These are phyloP conservation scores for Bombus affinis DNA, from an alignment of 1,140 invertebrate genomes.

Conservation along the genomic window DNA sequence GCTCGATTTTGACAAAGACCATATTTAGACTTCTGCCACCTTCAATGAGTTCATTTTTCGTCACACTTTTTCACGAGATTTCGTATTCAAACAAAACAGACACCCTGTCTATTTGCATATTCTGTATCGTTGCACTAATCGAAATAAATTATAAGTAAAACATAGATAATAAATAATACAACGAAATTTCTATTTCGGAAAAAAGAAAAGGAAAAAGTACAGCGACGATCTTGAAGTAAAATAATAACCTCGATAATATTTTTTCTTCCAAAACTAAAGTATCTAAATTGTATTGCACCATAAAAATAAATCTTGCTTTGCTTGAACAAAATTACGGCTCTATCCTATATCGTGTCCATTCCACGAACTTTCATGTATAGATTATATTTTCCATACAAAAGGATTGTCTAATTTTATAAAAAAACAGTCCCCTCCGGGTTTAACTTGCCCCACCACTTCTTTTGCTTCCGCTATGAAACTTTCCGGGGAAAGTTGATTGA, in stretches of 20 bases:
- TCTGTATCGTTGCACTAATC: too few species aligned
- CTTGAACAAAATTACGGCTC: not conserved
- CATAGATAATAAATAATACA: too few species aligned
- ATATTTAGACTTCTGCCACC: too few species aligned
- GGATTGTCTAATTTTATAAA: not conserved
- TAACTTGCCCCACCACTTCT: not conserved
- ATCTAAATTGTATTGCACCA: not conserved
- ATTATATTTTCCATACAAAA: not conserved
- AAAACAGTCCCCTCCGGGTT: not conserved
- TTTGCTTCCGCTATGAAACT: conserved; percentile 4
- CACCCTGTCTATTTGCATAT: too few species aligned
- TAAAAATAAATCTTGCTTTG: not conserved
- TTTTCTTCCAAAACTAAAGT: not conserved
- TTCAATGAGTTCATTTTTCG: too few species aligned
- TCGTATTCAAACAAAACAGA: too few species aligned
- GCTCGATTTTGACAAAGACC: too few species aligned
- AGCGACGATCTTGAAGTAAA: not conserved
- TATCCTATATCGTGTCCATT: not conserved
- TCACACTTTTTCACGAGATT: not conserved
- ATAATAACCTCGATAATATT: not conserved
- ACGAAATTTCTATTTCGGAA: not conserved
- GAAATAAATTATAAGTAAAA: too few species aligned
- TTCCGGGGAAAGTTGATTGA: conserved; percentile 41
- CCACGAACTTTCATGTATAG: too few species aligned
- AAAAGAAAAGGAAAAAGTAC: not conserved